A percentile compares a stretch with the other conserved stretches of the same genome.
phyloP scores from a whole-genome alignment of 1,140 invertebrate genomes.

The Aphis gossypii region DNA sequence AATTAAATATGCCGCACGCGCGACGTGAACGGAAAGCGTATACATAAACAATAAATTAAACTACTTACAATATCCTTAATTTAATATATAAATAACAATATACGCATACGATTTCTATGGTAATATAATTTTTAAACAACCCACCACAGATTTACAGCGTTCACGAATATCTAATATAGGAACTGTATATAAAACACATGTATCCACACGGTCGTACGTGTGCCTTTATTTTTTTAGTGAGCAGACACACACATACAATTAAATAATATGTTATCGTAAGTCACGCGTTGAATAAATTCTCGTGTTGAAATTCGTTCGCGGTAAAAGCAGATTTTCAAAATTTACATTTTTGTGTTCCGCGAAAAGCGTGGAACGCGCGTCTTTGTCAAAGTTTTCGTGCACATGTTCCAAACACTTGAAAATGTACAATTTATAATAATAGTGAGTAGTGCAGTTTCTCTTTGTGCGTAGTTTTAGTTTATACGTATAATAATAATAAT shows the following conservation, averaged over 20 bases:
- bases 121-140: neutral
- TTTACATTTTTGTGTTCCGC: neutral
- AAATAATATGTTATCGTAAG: neutral
- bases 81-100: neutral
- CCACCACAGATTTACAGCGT: neutral
- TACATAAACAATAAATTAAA: conserved; percentile 13
- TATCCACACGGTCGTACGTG: neutral
- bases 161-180: neutral
- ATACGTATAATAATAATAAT: neutral
- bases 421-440: too few species aligned
- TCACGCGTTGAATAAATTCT: neutral
- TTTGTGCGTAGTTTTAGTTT: neutral
- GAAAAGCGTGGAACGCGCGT: neutral
- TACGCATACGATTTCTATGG: neutral
- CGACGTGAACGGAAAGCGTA: neutral
- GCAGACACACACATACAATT: neutral
- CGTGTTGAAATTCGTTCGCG: neutral
- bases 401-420: neutral
- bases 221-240: neutral
- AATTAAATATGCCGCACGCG: neutral
- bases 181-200: neutral
- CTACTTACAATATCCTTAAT: neutral
- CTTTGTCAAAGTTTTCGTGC: neutral
- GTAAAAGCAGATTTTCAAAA: neutral
- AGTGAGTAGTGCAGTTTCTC: neutral